Evolutionary conservation across 2,888 invertebrate genomes (phyloP).

Genomic region (Antheraea assamensis): DNA sequence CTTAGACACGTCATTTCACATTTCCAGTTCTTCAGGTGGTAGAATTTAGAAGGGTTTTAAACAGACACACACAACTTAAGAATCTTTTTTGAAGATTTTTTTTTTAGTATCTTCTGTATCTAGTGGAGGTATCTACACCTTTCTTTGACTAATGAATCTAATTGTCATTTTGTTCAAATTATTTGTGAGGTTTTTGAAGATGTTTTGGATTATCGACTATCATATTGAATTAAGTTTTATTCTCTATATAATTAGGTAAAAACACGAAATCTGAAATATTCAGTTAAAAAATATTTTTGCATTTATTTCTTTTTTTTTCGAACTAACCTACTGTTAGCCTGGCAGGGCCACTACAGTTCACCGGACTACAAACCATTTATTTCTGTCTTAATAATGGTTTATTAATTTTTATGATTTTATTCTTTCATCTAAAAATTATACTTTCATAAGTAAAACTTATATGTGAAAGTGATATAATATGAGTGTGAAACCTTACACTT

Average conservation of each 20-base stretch:
- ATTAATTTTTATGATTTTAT: neutral
- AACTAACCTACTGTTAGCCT: no score
- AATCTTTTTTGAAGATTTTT: neutral
- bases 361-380: no score
- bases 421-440: neutral
- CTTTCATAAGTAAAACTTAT: neutral
- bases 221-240: neutral
- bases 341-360: no score
- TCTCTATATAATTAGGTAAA: neutral
- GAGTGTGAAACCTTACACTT: neutral
- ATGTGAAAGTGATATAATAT: neutral
- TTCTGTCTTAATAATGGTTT: neutral
- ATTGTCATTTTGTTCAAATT: neutral
- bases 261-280: neutral
- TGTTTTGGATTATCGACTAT: neutral
- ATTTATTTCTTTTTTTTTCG: no score
- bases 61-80: neutral
- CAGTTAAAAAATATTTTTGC: neutral
- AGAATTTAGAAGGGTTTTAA: neutral
- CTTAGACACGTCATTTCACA: slow-evolving; percentile 46
- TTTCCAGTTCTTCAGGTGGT: slow-evolving; percentile 19
- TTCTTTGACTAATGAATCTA: neutral
- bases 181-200: neutral
- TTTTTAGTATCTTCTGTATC: neutral
- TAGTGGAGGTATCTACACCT: neutral